These are phyloP conservation scores for Sebastes vulpes DNA, from an alignment of 2,797 vertebrate genomes.

Conservation along the genomic window DNA sequence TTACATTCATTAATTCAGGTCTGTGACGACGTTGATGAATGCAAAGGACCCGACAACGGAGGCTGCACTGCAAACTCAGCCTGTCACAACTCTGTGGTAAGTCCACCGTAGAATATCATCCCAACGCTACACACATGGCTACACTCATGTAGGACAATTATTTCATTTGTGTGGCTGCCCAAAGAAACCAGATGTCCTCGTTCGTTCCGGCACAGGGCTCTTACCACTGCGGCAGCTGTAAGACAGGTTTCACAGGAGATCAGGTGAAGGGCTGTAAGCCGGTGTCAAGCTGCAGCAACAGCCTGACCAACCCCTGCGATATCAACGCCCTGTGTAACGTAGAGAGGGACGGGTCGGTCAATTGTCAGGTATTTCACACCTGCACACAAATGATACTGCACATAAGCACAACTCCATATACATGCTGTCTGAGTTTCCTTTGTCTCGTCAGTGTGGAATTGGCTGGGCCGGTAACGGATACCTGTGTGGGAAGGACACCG, in stretches of 20 bases:
- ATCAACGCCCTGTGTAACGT: slow-evolving; percentile 89
- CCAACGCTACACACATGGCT: neutral
- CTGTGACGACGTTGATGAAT: slow-evolving; percentile 94
- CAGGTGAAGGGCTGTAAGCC: slow-evolving; percentile 92
- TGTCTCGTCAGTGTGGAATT: slow-evolving; percentile 90
- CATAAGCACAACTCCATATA: neutral
- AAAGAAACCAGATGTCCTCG: neutral
- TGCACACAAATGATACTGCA: neutral
- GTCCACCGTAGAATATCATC: slow-evolving; percentile 7
- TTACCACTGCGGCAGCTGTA: slow-evolving; percentile 93
- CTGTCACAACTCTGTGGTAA: slow-evolving; percentile 96
- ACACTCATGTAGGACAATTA: neutral
- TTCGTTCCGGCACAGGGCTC: slow-evolving; percentile 88
- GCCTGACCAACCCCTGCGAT: slow-evolving; percentile 93
- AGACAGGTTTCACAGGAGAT: slow-evolving; percentile 92
- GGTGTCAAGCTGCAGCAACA: slow-evolving; percentile 91
- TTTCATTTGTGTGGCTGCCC: neutral
- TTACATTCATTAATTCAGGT: slow-evolving; percentile 67
- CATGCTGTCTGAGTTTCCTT: slow-evolving; percentile 3
- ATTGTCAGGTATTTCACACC: slow-evolving; percentile 86
- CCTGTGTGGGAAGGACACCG: slow-evolving; percentile 95
- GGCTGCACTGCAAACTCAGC: slow-evolving; percentile 92
- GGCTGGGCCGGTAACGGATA: slow-evolving; percentile 99
- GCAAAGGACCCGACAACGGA: slow-evolving; percentile 90
- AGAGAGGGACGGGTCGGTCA: slow-evolving; percentile 90